Evolutionary conservation across 2,113 vertebrate species (phyloP).

Genomic region (Fregetta grallaria): DNA sequence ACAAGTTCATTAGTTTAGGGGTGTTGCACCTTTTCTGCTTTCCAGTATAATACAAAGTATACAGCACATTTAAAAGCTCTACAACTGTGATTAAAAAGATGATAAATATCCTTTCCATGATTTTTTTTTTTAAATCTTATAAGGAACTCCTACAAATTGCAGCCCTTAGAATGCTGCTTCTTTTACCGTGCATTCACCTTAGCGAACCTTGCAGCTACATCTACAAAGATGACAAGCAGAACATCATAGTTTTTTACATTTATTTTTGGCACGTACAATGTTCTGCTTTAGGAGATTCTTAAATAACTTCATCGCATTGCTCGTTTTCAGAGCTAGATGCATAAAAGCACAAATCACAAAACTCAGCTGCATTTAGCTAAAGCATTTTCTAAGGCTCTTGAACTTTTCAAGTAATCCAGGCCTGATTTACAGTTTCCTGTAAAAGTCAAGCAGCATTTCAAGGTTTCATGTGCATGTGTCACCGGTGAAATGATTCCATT

Average conservation of each 20-base stretch:
- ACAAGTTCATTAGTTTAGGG: not conserved
- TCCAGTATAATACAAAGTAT: not conserved
- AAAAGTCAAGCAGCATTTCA: constrained; percentile 56
- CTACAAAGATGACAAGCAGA: not conserved
- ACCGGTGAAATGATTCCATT: not conserved
- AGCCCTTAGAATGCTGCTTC: not conserved
- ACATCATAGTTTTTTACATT: not conserved
- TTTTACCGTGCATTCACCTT: not conserved
- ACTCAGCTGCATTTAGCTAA: not conserved
- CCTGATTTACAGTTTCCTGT: constrained; percentile 37
- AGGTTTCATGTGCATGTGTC: not conserved
- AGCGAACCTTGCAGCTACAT: not conserved
- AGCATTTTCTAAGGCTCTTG: constrained; percentile 27
- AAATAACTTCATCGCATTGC: not conserved
- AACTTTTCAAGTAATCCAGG: constrained; percentile 30
- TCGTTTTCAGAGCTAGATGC: not conserved
- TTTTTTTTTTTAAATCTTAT: not conserved
- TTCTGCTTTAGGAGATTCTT: not conserved
- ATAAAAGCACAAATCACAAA: not conserved
- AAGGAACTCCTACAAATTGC: not conserved
- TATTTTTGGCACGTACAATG: not conserved
- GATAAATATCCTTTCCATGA: not conserved
- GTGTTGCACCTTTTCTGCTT: not conserved
- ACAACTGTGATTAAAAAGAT: not conserved
- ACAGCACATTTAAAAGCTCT: not conserved